These are phyloP conservation scores for Mormyrus hasselquistii DNA, from an alignment of 2,797 vertebrate species.

Conservation along the genomic window DNA sequence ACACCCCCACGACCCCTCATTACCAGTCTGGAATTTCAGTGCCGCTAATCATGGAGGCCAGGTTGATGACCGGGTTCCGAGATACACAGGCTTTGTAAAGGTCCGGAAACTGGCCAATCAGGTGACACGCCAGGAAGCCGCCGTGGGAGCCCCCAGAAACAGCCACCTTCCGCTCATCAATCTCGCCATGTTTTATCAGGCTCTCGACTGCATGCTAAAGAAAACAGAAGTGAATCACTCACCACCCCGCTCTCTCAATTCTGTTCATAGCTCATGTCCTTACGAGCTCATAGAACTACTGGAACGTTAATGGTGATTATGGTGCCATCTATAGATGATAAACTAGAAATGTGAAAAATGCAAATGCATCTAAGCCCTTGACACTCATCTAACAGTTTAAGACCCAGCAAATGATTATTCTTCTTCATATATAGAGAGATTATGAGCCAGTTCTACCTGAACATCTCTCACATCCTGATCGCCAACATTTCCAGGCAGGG, in stretches of 20 bases:
- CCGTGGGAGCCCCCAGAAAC: conserved; percentile 86
- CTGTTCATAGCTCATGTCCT: neutral
- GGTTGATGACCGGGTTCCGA: conserved; percentile 85
- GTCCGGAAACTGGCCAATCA: conserved; percentile 85
- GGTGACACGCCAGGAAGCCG: conserved; percentile 89
- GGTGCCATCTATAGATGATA: neutral
- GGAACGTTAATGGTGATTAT: neutral
- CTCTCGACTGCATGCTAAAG: conserved; percentile 74
- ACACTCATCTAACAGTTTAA: neutral
- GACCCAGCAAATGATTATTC: neutral
- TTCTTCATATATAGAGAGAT: neutral
- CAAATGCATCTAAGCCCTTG: neutral
- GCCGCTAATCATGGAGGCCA: conserved; percentile 79
- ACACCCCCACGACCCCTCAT: conserved; percentile 6
- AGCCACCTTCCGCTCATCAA: conserved; percentile 68
- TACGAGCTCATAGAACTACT: neutral
- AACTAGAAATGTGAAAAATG: neutral
- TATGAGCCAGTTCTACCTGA: conserved; percentile 64
- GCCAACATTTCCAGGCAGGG: conserved; percentile 81
- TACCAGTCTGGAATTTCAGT: conserved; percentile 98
- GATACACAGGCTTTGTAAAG: conserved; percentile 81
- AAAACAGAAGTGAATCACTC: neutral
- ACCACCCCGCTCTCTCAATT: neutral
- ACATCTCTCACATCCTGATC: conserved; percentile 87
- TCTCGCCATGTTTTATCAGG: conserved; percentile 61